Evolutionary conservation across 2,797 vertebrate genomes (phyloP).

Genomic region (Atherinosoma microstoma): DNA sequence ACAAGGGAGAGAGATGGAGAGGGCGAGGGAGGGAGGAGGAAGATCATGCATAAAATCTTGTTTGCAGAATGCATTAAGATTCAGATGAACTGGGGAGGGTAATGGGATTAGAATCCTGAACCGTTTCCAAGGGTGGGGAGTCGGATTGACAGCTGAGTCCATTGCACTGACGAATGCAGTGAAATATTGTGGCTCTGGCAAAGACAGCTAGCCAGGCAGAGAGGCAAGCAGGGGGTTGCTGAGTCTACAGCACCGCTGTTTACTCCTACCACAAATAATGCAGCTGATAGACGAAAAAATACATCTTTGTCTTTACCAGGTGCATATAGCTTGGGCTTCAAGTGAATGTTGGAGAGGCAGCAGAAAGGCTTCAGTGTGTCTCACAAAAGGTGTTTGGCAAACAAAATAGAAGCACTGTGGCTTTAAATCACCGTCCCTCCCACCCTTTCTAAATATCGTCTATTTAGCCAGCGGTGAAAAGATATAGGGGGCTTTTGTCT

Average conservation of each 20-base stretch:
- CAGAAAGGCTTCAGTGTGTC: conserved; percentile 60
- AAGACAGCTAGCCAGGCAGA: conserved; percentile 67
- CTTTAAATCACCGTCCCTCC: conserved; percentile 90
- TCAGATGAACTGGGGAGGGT: conserved; percentile 86
- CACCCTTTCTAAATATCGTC: conserved; percentile 91
- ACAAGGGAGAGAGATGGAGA: conserved; percentile 37
- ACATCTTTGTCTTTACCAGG: conserved; percentile 44
- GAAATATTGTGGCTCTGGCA: conserved; percentile 80
- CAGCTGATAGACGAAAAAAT: conserved; percentile 26
- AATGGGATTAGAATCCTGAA: conserved; percentile 87
- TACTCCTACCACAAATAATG: conserved; percentile 67
- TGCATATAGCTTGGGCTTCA: conserved; percentile 47
- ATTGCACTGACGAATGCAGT: conserved; percentile 80
- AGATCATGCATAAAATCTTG: conserved; percentile 89
- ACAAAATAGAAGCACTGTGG: conserved; percentile 84
- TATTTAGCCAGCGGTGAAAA: conserved; percentile 91
- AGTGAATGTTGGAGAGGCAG: conserved; percentile 51
- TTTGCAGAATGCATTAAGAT: conserved; percentile 89
- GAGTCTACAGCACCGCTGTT: conserved; percentile 74
- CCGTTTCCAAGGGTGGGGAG: conserved; percentile 80
- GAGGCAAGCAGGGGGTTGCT: conserved; percentile 61
- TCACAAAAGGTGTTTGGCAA: conserved; percentile 82
- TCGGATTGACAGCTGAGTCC: conserved; percentile 80
- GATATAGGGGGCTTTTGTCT: conserved; percentile 93
- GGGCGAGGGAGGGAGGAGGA: conserved; percentile 73